phyloP scores from a whole-genome alignment of 2,113 vertebrate species.

The Tenrec ecaudatus region DNA sequence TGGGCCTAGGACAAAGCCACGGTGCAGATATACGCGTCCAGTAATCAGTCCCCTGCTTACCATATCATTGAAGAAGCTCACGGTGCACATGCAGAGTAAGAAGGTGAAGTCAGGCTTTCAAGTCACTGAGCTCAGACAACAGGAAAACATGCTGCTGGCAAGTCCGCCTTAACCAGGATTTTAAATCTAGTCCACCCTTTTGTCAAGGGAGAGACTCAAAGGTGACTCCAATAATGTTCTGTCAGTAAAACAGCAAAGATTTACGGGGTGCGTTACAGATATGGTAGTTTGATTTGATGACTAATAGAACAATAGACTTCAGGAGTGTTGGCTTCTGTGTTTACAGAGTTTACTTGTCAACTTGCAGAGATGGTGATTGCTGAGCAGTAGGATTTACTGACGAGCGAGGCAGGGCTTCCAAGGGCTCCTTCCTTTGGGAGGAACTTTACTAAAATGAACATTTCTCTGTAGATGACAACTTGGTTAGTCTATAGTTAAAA shows the following conservation, averaged over 20 bases:
- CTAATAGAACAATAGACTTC: not conserved
- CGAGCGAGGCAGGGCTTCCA: not conserved
- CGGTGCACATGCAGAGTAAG: not conserved
- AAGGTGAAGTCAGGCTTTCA: not conserved
- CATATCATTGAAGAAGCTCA: not conserved
- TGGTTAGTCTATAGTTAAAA: slow-evolving; percentile 46
- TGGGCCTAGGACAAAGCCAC: not conserved
- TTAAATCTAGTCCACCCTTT: not conserved
- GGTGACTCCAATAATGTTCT: not conserved
- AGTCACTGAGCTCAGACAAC: not conserved
- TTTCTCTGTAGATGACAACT: slow-evolving; percentile 39
- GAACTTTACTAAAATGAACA: slow-evolving; percentile 33
- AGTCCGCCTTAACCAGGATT: not conserved
- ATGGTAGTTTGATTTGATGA: slow-evolving; percentile 32
- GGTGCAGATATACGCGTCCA: not conserved
- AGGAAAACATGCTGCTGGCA: not conserved
- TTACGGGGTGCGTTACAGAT: not conserved
- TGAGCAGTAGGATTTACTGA: not conserved
- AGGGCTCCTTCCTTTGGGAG: not conserved
- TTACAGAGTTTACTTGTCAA: not conserved
- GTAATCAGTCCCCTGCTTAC: not conserved
- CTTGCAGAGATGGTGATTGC: not conserved
- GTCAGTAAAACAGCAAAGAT: not conserved
- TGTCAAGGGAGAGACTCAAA: not conserved
- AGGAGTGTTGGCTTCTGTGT: slow-evolving; percentile 5